Conservation (phyloP, 2,113 vertebrate species). For the Barnardius zonarius region DNA sequence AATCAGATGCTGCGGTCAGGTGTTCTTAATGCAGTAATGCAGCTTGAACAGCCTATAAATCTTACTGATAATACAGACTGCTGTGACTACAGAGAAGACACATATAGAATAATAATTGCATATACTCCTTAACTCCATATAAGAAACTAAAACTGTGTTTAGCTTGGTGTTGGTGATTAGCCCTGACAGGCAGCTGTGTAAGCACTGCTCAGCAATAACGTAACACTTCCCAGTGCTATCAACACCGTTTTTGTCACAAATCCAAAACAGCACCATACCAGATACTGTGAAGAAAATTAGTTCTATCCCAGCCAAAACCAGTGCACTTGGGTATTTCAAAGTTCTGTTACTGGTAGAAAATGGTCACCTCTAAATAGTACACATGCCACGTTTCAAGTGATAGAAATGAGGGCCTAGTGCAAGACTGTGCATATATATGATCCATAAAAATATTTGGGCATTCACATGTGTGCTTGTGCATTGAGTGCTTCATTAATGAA, state of each 20-base stretch:
- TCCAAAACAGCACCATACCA: not conserved
- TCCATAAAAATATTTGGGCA: not conserved
- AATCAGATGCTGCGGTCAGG: not conserved
- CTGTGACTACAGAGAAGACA: not conserved
- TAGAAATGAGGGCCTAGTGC: not conserved
- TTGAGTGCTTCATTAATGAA: conserved; percentile 9
- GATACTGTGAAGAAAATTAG: not conserved
- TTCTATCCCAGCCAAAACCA: not conserved
- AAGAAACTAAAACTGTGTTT: not conserved
- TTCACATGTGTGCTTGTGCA: not conserved
- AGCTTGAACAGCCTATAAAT: not conserved
- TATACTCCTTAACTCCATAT: not conserved
- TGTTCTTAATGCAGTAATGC: not conserved
- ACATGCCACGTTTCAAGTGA: not conserved
- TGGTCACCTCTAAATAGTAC: not conserved
- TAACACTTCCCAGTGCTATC: not conserved
- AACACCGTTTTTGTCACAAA: not conserved
- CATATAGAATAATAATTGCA: not conserved
- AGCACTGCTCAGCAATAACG: not conserved
- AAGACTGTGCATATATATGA: not conserved
- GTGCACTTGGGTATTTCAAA: not conserved
- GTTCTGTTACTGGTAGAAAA: not conserved
- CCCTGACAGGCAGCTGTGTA: not conserved
- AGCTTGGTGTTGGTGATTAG: not conserved
- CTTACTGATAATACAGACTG: not conserved